Evolutionary conservation across 2,113 vertebrate species (phyloP), one percentile per base, ranked within the genome.

Genomic region (Peromyscus californicus): DNA sequence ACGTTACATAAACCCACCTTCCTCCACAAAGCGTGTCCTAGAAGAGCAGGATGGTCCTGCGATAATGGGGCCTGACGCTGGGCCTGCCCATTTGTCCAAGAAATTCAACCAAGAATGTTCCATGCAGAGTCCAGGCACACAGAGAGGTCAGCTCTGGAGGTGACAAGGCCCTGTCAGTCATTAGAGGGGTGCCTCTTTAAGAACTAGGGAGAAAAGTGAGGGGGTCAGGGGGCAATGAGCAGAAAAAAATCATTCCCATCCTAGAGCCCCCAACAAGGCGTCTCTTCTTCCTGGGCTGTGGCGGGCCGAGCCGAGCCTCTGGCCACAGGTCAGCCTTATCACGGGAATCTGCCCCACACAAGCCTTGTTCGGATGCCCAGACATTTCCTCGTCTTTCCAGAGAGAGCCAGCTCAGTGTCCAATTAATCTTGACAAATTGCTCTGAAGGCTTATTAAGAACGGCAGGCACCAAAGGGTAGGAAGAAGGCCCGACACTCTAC

Each of bases 381-480:
- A 74, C 15, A 29, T 72, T 87, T 76, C 90, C 87, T 48, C 63
- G 22, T 54, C 42, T 61, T 90, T 95, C 69, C 69, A 70, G 69
- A 95, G 93, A 96, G 79, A 97, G 69, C 83, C 91, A 63, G 67
- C 76, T 93, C 36, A 72, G 48, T 39, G 93, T 96, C 95, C 84
- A 76, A 54, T 70, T 92, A 93, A 76, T 93, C 89, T 67, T 69
- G 83, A 92, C 51, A 87, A 39, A 85, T 33, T 79, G 83, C 54
- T 26, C n/a, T 7, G 39, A 83, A 59, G 90, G 59, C 42, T 84
- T 45, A n/a, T 84, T 45, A n/a, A 85, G 63, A 88, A 63, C 91
- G n/a, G 69, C 91, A 95, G 75, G 95, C 92, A 88, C 94, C 84
- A 93, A 94, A 94, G 94, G 79, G 48, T 72, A 96, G 76, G 51